These are phyloP conservation scores for Kuschelorhynchus macadamiae DNA, from an alignment of 2,888 invertebrate species.

Conservation along the genomic window DNA sequence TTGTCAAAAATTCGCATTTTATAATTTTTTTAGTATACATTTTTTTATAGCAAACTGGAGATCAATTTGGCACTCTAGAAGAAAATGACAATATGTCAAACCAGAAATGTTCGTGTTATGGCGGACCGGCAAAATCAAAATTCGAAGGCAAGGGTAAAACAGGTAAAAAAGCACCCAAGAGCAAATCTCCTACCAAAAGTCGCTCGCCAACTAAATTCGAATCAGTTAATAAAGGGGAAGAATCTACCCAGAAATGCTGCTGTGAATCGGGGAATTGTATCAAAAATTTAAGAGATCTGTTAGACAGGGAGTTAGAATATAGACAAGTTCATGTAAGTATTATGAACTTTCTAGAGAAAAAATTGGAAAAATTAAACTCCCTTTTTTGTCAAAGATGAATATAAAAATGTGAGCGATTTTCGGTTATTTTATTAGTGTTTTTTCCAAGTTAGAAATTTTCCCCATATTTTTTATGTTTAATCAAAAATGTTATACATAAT, in stretches of 20 bases:
- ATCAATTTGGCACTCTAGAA: background rate
- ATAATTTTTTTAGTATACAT: background rate
- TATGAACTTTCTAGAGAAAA: background rate
- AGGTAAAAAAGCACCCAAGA: constrained; percentile 23
- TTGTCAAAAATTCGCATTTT: background rate
- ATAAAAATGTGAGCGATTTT: no score
- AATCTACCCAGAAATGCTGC: constrained; percentile 53
- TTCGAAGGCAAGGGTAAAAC: constrained; percentile 11
- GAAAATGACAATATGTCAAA: constrained; percentile 9
- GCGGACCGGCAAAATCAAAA: constrained; percentile 4
- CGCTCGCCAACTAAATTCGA: constrained; percentile 10
- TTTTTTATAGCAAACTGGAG: background rate
- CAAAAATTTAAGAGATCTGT: constrained; percentile 58
- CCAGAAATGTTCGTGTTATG: background rate
- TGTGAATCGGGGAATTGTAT: constrained; percentile 58
- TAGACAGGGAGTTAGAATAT: constrained; percentile 59
- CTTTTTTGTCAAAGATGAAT: background rate
- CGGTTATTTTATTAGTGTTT: no score
- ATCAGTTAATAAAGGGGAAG: background rate
- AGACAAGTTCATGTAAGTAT: constrained; percentile 56
- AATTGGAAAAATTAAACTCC: background rate
- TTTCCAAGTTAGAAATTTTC: no score
- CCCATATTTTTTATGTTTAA: no score
- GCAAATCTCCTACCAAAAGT: constrained; percentile 31
- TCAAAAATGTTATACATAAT: no score